Evolutionary conservation across 2,113 vertebrate genomes (phyloP).

Genomic region (Notarius quadriscutis): DNA sequence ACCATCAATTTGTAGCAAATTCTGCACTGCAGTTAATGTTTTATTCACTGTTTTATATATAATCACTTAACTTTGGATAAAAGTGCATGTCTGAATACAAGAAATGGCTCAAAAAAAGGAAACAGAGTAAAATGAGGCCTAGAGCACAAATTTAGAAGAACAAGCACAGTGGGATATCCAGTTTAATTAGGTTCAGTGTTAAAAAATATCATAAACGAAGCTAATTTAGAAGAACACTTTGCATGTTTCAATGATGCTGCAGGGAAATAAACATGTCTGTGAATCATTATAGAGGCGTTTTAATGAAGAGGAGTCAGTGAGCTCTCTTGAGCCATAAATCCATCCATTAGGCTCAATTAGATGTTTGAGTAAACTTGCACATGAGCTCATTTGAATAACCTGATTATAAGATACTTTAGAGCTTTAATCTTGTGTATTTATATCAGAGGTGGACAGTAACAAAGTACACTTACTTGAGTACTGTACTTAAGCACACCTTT

Average conservation of each 20-base stretch:
- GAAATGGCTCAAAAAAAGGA: conserved; percentile 29
- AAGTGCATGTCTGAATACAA: neutral
- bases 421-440: neutral
- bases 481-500: too few species aligned
- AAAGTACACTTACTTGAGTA: too few species aligned
- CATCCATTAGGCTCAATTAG: conserved; percentile 41
- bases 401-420: conserved; percentile 17
- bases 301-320: conserved; percentile 58
- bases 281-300: conserved; percentile 64
- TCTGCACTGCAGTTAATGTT: too few species aligned
- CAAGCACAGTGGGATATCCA: conserved; percentile 61
- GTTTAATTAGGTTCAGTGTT: conserved; percentile 67
- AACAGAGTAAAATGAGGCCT: conserved; percentile 51
- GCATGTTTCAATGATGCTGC: conserved; percentile 58
- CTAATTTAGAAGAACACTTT: conserved; percentile 63
- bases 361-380: conserved; percentile 10
- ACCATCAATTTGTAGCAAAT: neutral
- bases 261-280: conserved; percentile 61
- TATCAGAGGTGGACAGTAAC: too few species aligned
- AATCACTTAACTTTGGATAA: neutral
- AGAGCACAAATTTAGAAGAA: conserved; percentile 61
- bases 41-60: neutral
- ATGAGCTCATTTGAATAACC: conserved; percentile 31
- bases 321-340: conserved; percentile 43
- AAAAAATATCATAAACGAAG: conserved; percentile 63